Conservation (phyloP, 1,140 invertebrate genomes). For the Drosophila ironensis region DNA sequence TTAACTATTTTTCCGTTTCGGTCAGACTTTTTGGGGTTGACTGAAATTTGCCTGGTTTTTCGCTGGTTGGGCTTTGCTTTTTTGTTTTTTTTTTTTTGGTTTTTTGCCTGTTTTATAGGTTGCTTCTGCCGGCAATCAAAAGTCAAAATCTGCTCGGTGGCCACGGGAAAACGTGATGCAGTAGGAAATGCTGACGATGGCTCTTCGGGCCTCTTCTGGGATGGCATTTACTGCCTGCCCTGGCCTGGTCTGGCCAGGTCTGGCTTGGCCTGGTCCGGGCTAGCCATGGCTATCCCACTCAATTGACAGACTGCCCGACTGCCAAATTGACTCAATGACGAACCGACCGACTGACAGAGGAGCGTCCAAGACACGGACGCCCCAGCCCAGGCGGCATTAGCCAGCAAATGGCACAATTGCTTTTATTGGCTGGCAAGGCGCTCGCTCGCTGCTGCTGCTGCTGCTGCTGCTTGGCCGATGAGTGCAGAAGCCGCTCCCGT, state of each 20-base stretch:
- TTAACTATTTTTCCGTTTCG: slow-evolving; percentile 8
- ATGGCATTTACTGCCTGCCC: slow-evolving; percentile 20
- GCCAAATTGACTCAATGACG: not conserved
- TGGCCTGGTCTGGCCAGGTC: too few species aligned
- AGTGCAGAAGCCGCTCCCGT: slow-evolving; percentile 69
- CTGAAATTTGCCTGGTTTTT: slow-evolving; percentile 39
- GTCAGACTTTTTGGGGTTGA: slow-evolving; percentile 53
- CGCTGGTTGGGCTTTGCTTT: not conserved
- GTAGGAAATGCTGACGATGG: slow-evolving; percentile 72
- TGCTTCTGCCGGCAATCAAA: slow-evolving; percentile 65
- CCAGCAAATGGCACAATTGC: slow-evolving; percentile 73
- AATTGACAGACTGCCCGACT: slow-evolving; percentile 13
- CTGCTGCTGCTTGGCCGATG: slow-evolving; percentile 10
- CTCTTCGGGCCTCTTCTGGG: slow-evolving; percentile 15
- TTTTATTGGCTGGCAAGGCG: slow-evolving; percentile 74
- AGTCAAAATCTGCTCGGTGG: slow-evolving; percentile 68
- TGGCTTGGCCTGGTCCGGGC: slow-evolving; percentile 14
- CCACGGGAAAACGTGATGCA: slow-evolving; percentile 74
- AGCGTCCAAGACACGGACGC: slow-evolving; percentile 61
- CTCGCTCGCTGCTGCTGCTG: not conserved
- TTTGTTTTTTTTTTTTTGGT: not conserved
- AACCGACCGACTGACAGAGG: slow-evolving; percentile 21
- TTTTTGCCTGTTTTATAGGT: not conserved
- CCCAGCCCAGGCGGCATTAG: slow-evolving; percentile 69
- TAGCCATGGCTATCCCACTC: slow-evolving; percentile 30